phyloP scores from a whole-genome alignment of 2,113 vertebrate species.

The Vireo altiloquus region DNA sequence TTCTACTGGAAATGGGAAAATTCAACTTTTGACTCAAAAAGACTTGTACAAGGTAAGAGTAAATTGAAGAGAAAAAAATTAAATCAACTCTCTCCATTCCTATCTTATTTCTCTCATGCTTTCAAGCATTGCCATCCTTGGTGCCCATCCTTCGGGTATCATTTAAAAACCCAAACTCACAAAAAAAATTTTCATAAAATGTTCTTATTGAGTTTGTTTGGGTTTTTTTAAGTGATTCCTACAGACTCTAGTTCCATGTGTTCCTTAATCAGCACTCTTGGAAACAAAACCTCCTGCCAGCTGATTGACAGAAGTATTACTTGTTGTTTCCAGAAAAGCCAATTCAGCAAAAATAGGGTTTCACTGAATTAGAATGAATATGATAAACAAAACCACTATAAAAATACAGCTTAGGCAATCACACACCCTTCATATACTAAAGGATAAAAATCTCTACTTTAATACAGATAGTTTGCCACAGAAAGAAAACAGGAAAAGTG shows the following conservation, averaged over 20 bases:
- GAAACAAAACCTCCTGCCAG: constrained; percentile 15
- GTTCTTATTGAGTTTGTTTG: background rate
- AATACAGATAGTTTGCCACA: background rate
- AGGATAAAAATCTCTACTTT: background rate
- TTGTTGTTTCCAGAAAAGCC: constrained; percentile 29
- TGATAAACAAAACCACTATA: background rate
- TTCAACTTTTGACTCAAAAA: background rate
- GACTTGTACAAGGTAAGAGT: background rate
- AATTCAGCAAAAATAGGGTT: constrained; percentile 20
- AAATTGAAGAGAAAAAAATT: background rate
- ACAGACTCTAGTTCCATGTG: background rate
- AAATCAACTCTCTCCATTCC: background rate
- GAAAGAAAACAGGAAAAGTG: background rate
- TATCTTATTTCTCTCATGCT: background rate
- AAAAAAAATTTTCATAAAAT: background rate
- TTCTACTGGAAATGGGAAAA: background rate
- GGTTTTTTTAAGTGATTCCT: background rate
- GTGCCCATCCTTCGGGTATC: background rate
- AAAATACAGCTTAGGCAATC: background rate
- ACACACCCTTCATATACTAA: background rate
- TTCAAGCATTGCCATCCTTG: background rate
- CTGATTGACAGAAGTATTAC: constrained; percentile 35
- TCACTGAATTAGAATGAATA: background rate
- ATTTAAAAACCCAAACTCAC: background rate
- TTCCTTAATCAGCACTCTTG: constrained; percentile 37